Base-by-base conservation (phyloP, 2,888 invertebrate genomes). In the Germaria angustata region DNA sequence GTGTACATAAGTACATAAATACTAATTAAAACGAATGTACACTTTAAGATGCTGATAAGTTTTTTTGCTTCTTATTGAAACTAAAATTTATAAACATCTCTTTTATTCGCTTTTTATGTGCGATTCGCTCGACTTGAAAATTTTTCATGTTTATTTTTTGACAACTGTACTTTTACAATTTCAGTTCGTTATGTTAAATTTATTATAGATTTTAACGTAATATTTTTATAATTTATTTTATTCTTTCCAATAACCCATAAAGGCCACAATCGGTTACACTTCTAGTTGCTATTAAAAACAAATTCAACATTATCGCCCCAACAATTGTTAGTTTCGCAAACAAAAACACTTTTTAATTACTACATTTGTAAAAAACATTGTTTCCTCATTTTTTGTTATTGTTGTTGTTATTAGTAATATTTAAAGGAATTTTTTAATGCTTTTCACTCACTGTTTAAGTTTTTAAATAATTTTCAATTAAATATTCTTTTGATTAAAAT, bases 1-100 rank as follows among this genome's bases (percentile, higher is more conserved):
- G 13, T 41, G 6, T 34, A 6, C 17, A 24, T 15, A 17, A n/a
- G 7, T 17, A 55, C 15, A 28, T 28, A 41, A 44, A 15, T 8
- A 8, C n/a, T 24, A 39, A 44, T 44, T 28, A 28, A 17, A 6
- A 24, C 28, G 4, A 15, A 41, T 41, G 13, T 11, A 34, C 24
- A 32, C 41, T 36, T 57, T 59, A 24, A 11, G 9, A 8, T 46
- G 46, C 46, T 63, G 63, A 63, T 63, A 63, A 63, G 36, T 17
- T 57, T 17, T 34, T 8, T 20, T 57, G 28, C 22, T 51, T 9
- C 11, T 59, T 22, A 22, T 39, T 59, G n/a, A 28, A 63, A 44
- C 17, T 36, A 32, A 44, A 44, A 11, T 32, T 34, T 15, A 46
- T 36, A 36, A 36, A n/a, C 36, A 57, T 20, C 13, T 36, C 20